A percentile compares a stretch with the other conserved stretches of the same genome.
Evolutionary conservation across 2,113 vertebrate species (phyloP).

Genomic region (Oryctolagus cuniculus): mOryCun1.1 NC_091434.1:168124501-168125000

Average conservation of each 20-base stretch:
- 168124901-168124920: constrained; percentile 84
- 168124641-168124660: background rate
- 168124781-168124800: constrained; percentile 60
- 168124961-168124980: constrained; percentile 58
- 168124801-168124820: constrained; percentile 57
- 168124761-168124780: constrained; percentile 28
- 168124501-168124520: background rate
- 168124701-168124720: background rate
- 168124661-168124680: background rate
- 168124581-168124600: accelerated
- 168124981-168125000: constrained; percentile 80
- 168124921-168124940: constrained; percentile 88
- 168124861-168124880: constrained; percentile 80
- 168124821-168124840: constrained; percentile 30
- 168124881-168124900: constrained; percentile 85
- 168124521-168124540: no score
- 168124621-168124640: background rate
- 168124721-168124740: background rate
- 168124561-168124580: accelerated
- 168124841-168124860: constrained; percentile 72
- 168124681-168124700: background rate
- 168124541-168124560: background rate
- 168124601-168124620: background rate
- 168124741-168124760: background rate
- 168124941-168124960: constrained; percentile 85